Conservation (phyloP, 2,888 invertebrate species). For the Bellardia pandia region DNA sequence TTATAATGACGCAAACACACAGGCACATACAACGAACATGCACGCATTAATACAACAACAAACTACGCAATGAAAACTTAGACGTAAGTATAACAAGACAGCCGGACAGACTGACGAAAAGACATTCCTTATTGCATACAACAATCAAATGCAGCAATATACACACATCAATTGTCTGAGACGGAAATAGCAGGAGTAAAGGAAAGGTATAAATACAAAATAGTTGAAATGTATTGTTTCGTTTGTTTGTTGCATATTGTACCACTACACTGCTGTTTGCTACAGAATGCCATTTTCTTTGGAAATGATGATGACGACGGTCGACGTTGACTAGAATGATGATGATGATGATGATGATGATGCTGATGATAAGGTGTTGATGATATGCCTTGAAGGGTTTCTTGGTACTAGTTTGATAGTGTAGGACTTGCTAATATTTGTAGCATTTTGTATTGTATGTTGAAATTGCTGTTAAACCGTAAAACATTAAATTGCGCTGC, state of each 20-base stretch:
- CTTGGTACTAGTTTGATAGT: not conserved
- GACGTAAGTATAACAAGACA: constrained; percentile 21
- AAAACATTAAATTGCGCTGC: constrained; percentile 58
- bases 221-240: constrained; percentile 35
- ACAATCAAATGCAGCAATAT: constrained; percentile 36
- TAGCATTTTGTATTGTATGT: not conserved
- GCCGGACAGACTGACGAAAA: constrained; percentile 11
- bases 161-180: not conserved
- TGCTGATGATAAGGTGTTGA: constrained; percentile 60
- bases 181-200: constrained; percentile 29
- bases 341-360: constrained; percentile 20
- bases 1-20: constrained; percentile 22
- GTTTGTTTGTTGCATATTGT: not conserved
- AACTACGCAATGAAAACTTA: constrained; percentile 30
- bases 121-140: constrained; percentile 52
- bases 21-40: not conserved
- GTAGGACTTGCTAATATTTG: not conserved
- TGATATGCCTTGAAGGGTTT: constrained; percentile 70
- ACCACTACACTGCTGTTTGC: not conserved
- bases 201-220: constrained; percentile 26
- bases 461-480: constrained; percentile 52
- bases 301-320: constrained; percentile 43
- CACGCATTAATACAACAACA: not conserved
- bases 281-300: constrained; percentile 44
- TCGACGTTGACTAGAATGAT: constrained; percentile 46